These are phyloP conservation scores for Semnopithecus entellus DNA, from an alignment of 2,113 vertebrate species.

Conservation along the genomic window DNA sequence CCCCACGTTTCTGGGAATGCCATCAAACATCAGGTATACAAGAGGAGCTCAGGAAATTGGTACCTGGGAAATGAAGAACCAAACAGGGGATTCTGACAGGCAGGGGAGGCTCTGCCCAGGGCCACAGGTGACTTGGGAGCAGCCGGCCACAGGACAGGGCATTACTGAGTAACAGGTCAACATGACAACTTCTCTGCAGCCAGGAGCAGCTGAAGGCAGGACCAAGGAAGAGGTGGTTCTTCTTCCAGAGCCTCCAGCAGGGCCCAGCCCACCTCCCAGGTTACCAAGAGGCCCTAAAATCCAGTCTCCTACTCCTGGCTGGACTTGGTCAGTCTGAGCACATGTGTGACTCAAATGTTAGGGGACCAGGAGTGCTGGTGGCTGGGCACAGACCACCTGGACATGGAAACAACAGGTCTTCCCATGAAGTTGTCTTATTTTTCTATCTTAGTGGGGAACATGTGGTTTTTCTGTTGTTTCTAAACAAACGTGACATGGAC, in stretches of 20 bases:
- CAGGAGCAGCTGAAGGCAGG: neutral
- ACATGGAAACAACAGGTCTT: neutral
- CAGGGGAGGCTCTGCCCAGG: neutral
- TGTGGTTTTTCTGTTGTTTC: neutral
- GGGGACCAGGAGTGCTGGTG: neutral
- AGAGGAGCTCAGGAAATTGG: neutral
- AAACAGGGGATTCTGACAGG: neutral
- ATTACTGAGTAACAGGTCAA: neutral
- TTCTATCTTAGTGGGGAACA: neutral
- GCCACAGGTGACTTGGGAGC: neutral
- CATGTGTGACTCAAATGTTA: neutral
- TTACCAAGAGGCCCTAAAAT: neutral
- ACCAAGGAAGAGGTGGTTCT: neutral
- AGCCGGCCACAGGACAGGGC: neutral
- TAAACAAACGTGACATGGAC: neutral
- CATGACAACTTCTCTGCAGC: neutral
- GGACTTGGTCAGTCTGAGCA: neutral
- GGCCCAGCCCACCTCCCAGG: neutral
- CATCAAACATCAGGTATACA: neutral
- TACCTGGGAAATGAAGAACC: neutral
- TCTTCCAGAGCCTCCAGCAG: neutral
- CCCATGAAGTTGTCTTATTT: neutral
- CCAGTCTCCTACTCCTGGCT: neutral
- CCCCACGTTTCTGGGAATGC: neutral
- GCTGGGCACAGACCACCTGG: neutral